A percentile compares a stretch with the other conserved stretches of the same genome.
These are phyloP conservation scores for Tinea trinotella DNA, from an alignment of 2,888 invertebrate genomes.

Conservation along the genomic window DNA sequence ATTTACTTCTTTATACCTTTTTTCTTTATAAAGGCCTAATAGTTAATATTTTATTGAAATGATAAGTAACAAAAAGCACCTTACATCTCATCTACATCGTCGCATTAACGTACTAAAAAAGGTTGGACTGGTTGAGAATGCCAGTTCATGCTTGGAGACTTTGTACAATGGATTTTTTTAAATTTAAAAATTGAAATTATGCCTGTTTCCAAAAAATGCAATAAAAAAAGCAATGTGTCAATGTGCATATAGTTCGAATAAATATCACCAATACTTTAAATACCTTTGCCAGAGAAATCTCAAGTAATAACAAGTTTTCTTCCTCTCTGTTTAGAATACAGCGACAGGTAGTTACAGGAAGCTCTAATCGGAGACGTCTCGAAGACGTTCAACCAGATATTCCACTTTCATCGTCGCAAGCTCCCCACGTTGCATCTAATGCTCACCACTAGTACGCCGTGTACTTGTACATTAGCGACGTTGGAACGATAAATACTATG, in stretches of 20 bases:
- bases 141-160: too few species aligned
- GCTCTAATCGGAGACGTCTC: constrained; percentile 25
- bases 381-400: constrained; percentile 25
- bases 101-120: too few species aligned
- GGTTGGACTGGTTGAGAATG: too few species aligned
- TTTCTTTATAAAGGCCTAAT: neutral
- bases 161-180: too few species aligned
- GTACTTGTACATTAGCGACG: neutral
- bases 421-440: constrained; percentile 16
- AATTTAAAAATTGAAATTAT: too few species aligned
- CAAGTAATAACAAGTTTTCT: constrained; percentile 9
- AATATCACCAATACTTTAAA: neutral
- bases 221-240: neutral
- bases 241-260: neutral
- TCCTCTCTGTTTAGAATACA: constrained; percentile 9
- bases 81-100: too few species aligned
- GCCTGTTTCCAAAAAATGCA: neutral
- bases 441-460: neutral
- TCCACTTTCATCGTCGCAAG: constrained; percentile 30
- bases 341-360: constrained; percentile 19
- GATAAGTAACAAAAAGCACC: too few species aligned
- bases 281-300: neutral
- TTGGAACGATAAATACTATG: neutral
- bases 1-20: neutral
- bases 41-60: too few species aligned